Base-by-base conservation (phyloP, 2,113 vertebrate species). In the Myotis lucifugus region DNA sequence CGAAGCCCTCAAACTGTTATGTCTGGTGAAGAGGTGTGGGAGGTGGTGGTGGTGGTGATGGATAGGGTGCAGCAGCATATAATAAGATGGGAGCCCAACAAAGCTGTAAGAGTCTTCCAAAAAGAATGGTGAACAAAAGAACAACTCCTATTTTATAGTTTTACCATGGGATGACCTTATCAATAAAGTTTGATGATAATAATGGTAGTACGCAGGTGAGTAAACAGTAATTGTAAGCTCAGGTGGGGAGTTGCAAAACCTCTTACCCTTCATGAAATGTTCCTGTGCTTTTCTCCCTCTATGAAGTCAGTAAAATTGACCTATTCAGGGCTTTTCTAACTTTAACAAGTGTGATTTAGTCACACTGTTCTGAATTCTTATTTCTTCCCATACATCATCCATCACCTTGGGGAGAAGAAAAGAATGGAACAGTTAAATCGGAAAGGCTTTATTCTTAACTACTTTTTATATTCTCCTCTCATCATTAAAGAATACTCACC, bases 271-370 rank as follows among this genome's bases (percentile, higher is more conserved):
- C 94, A 76, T 95, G 95, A 96, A 97, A 90, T 69, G 85, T 93
- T 85, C 93, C 78, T 92, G 34, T 59, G 83, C 85, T 96, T 95
- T 96, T 95, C 95, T 90, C 95, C 25, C 96, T 83, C 96, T 95
- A 40, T 88, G 95, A 94, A 96, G 90, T 96, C 95, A 88, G 95
- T 90, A 92, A 97, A 97, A 97, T 97, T 97, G 97, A 95, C 96
- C 97, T 97, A 97, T 97, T 97, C 96, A 93, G 83, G 81, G 96
- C 95, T 96, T 97, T 97, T 97, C 90, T 96, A 95, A 95, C 87
- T 95, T 96, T 97, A 97, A 97, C 97, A 96, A 95, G 96, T 92
- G 95, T 97, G 93, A 97, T 97, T 97, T 96, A 96, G 93, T 97
- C 97, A 97, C 40, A 97, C 92, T 97, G 97, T 95, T 97, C 95